phyloP scores from a whole-genome alignment of 1,140 invertebrate genomes.

The Ips nitidus region DNA sequence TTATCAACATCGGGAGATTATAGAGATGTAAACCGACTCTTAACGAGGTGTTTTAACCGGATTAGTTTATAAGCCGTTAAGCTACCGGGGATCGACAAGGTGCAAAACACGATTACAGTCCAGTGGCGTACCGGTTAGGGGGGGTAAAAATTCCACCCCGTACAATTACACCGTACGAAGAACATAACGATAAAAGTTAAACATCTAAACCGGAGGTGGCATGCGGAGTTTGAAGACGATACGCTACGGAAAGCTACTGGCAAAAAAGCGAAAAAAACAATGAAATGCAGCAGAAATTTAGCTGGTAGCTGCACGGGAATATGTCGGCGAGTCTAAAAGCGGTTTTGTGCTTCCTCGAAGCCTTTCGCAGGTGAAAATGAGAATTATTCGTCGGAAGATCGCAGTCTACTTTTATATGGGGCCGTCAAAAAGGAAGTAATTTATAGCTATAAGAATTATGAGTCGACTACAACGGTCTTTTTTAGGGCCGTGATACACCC shows the following conservation, averaged over 20 bases:
- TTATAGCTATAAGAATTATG: constrained; percentile 20
- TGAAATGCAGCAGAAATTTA: constrained; percentile 29
- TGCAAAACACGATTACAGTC: too few species aligned
- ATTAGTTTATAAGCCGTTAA: too few species aligned
- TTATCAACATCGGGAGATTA: too few species aligned
- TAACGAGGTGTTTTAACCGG: too few species aligned
- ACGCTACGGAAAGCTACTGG: constrained; percentile 32
- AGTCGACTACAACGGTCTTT: background rate
- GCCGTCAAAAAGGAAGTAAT: constrained; percentile 32
- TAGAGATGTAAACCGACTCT: too few species aligned
- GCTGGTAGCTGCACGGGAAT: constrained; percentile 27
- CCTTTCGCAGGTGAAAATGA: constrained; percentile 34
- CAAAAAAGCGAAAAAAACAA: constrained; percentile 19
- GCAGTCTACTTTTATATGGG: constrained; percentile 30
- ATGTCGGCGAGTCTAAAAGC: constrained; percentile 29
- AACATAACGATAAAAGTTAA: too few species aligned
- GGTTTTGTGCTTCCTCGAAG: constrained; percentile 31
- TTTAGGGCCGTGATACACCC: constrained; percentile 3
- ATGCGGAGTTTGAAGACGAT: background rate
- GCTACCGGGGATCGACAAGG: too few species aligned
- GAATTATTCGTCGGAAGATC: constrained; percentile 32
- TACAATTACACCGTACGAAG: too few species aligned
- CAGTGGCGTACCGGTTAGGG: too few species aligned
- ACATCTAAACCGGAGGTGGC: too few species aligned
- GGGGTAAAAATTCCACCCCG: too few species aligned